Evolutionary conservation across 2,797 vertebrate species (phyloP).

Genomic region (Pagetopsis macropterus): DNA sequence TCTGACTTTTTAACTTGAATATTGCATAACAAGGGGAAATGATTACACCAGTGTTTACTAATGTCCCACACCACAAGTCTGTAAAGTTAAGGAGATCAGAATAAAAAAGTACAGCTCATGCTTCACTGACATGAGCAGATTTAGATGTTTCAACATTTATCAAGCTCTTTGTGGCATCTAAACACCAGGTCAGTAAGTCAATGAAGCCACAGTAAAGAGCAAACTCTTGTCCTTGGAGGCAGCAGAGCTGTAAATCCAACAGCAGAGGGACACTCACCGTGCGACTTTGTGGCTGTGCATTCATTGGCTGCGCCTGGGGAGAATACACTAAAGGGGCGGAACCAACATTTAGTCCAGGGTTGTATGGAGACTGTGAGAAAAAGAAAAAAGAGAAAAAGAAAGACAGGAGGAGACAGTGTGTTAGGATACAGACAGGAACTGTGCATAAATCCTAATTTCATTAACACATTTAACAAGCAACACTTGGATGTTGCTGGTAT

Average conservation of each 20-base stretch:
- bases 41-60: constrained; percentile 3
- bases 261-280: constrained; percentile 87
- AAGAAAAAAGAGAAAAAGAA: constrained; percentile 30
- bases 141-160: constrained; percentile 18
- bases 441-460: constrained; percentile 10
- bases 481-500: constrained; percentile 22
- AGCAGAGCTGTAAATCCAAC: constrained; percentile 14
- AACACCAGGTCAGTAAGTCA: constrained; percentile 12
- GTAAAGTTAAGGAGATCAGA: constrained; percentile 6
- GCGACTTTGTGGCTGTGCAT: constrained; percentile 94
- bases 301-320: constrained; percentile 94
- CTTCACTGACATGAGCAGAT: constrained; percentile 1
- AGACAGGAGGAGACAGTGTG: constrained; percentile 23
- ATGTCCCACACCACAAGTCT: constrained; percentile 3
- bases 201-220: constrained; percentile 10
- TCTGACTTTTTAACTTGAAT: not conserved
- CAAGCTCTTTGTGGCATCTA: not conserved
- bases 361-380: constrained; percentile 89
- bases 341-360: constrained; percentile 94
- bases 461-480: constrained; percentile 20
- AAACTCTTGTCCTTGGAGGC: constrained; percentile 25
- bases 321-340: constrained; percentile 93
- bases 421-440: constrained; percentile 13
- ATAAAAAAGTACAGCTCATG: not conserved
- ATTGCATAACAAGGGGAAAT: not conserved